phyloP scores from a whole-genome alignment of 2,797 vertebrate species.

The Cryptoblepharus egeriae region DNA sequence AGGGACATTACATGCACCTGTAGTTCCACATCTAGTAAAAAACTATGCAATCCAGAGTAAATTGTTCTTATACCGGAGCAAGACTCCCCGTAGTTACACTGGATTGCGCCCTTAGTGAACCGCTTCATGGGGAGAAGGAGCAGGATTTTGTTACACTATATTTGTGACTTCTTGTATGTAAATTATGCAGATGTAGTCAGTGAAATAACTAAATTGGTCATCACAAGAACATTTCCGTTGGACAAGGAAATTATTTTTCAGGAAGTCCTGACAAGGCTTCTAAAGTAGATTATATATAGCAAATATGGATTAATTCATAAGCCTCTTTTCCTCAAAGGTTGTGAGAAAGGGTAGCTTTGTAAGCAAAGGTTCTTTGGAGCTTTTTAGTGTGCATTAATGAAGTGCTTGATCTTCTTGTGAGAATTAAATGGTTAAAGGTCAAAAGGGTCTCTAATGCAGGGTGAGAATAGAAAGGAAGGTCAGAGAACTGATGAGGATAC shows the following conservation, averaged over 20 bases:
- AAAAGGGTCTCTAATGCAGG: background rate
- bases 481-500: background rate
- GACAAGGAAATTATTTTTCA: background rate
- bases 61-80: too few relatives aligned
- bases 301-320: slow-evolving; percentile 15
- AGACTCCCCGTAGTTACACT: too few relatives aligned
- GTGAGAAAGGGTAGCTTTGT: background rate
- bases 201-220: background rate
- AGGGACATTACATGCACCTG: too few relatives aligned
- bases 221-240: background rate
- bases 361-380: background rate
- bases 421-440: slow-evolving; percentile 1
- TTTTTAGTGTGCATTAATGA: slow-evolving; percentile 8
- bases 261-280: background rate
- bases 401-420: slow-evolving; percentile 3
- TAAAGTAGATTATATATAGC: background rate
- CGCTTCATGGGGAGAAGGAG: background rate
- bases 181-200: background rate
- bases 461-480: background rate
- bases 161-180: background rate
- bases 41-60: too few relatives aligned
- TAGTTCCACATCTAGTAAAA: too few relatives aligned
- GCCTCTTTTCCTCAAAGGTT: background rate
- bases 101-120: too few relatives aligned
- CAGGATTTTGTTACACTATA: background rate